These are phyloP conservation scores for Caerostris darwini DNA, from an alignment of 1,140 invertebrate genomes.

Conservation along the genomic window DNA sequence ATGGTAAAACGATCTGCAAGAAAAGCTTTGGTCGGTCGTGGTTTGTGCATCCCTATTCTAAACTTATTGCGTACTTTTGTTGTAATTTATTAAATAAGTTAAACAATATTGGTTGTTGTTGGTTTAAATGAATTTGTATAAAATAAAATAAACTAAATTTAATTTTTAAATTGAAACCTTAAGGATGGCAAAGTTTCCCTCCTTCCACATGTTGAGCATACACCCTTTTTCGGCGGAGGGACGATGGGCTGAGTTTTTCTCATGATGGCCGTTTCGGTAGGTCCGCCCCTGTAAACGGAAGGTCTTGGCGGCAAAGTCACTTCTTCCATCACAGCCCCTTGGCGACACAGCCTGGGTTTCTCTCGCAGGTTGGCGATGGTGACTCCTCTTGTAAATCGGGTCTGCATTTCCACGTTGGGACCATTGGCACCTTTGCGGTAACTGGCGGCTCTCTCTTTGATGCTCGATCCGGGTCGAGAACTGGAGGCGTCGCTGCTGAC, in stretches of 20 bases:
- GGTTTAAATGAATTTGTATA: no score
- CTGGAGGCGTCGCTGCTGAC: constrained; percentile 78
- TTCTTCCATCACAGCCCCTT: constrained; percentile 77
- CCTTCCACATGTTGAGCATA: constrained; percentile 78
- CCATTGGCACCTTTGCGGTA: constrained; percentile 22
- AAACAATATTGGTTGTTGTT: no score
- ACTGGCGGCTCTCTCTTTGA: constrained; percentile 43
- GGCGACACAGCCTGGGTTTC: constrained; percentile 78
- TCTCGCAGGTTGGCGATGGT: constrained; percentile 60
- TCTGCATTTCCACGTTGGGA: constrained; percentile 29
- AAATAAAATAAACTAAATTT: not conserved
- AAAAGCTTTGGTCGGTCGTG: no score
- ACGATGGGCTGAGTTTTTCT: constrained; percentile 26
- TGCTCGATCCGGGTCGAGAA: constrained; percentile 69
- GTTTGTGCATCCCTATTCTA: not conserved
- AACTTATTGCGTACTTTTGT: not conserved
- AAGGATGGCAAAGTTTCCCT: constrained; percentile 73
- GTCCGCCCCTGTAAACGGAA: constrained; percentile 52
- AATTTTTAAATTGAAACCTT: constrained; percentile 14
- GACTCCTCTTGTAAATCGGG: constrained; percentile 35
- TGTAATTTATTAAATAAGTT: no score
- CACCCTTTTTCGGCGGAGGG: constrained; percentile 47
- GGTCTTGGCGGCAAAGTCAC: not conserved
- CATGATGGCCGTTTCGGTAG: constrained; percentile 67
- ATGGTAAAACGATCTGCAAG: no score